Conservation (phyloP, 2,888 invertebrate species). For the Apamea crenata region DNA sequence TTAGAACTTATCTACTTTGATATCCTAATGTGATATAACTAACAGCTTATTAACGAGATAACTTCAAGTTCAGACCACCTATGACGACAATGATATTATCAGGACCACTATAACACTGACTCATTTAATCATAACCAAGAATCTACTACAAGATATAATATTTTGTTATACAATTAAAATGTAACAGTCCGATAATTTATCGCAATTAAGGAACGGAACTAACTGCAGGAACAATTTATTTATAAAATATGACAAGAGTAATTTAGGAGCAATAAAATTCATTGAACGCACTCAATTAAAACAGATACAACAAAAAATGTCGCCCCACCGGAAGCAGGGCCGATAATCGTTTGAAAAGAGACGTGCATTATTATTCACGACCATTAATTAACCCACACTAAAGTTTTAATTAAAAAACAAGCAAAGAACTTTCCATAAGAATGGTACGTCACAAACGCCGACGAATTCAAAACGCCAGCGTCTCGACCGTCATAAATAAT, state of each 20-base stretch:
- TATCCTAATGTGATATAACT: slow-evolving; percentile 42
- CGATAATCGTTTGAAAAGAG: slow-evolving; percentile 71
- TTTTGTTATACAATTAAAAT: slow-evolving; percentile 54
- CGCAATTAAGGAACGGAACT: slow-evolving; percentile 52
- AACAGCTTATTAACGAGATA: slow-evolving; percentile 52
- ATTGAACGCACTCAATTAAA: slow-evolving; percentile 59
- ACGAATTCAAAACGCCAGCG: slow-evolving; percentile 88
- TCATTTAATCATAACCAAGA: slow-evolving; percentile 46
- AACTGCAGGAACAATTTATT: slow-evolving; percentile 54
- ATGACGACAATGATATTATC: slow-evolving; percentile 60
- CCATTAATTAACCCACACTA: slow-evolving; percentile 88
- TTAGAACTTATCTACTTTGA: slow-evolving; percentile 31
- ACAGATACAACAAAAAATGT: slow-evolving; percentile 61
- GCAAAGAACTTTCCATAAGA: slow-evolving; percentile 84
- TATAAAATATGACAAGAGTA: slow-evolving; percentile 48
- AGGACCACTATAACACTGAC: slow-evolving; percentile 25
- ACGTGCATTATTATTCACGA: slow-evolving; percentile 75
- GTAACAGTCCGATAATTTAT: slow-evolving; percentile 50
- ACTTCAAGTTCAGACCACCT: slow-evolving; percentile 59
- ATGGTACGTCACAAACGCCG: slow-evolving; percentile 85
- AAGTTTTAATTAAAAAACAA: slow-evolving; percentile 89
- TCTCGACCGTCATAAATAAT: slow-evolving; percentile 90
- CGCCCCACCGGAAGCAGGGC: slow-evolving; percentile 67
- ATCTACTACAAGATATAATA: slow-evolving; percentile 49
- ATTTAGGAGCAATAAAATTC: slow-evolving; percentile 52